These are phyloP conservation scores for Steinernema feltiae DNA, from an alignment of 1,140 invertebrate genomes.

Conservation along the genomic window DNA sequence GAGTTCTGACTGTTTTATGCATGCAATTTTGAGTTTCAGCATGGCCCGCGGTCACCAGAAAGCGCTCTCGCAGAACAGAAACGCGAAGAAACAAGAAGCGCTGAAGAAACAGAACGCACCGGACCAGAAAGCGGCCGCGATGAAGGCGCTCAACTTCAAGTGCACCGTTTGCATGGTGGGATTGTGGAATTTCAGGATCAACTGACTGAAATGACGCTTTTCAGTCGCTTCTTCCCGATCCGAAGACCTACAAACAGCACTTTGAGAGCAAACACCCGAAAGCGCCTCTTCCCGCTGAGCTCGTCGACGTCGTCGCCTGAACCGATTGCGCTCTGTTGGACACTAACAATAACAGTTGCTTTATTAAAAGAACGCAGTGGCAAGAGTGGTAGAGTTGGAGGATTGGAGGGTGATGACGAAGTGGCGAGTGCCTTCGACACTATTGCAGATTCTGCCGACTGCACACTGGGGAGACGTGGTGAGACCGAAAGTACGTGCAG, in stretches of 20 bases:
- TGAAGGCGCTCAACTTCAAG: constrained; percentile 80
- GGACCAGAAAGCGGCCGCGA: constrained; percentile 92
- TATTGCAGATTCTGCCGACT: no score
- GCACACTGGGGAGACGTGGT: no score
- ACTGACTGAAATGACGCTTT: constrained; percentile 51
- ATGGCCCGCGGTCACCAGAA: constrained; percentile 99
- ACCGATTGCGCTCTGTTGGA: no score
- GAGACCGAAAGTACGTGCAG: no score
- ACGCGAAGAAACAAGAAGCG: constrained; percentile 82
- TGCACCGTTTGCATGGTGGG: constrained; percentile 89
- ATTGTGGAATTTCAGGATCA: constrained; percentile 16
- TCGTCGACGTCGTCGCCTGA: constrained; percentile 70
- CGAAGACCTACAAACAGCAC: constrained; percentile 98
- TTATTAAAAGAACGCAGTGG: no score
- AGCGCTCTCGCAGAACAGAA: constrained; percentile 91
- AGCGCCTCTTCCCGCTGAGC: constrained; percentile 80
- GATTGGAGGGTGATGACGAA: no score
- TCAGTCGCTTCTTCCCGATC: constrained; percentile 96
- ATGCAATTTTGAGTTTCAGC: no score
- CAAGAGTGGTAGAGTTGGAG: no score
- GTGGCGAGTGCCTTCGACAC: no score
- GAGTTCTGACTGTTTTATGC: no score
- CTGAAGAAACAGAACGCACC: constrained; percentile 70
- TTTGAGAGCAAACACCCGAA: constrained; percentile 99
- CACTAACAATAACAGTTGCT: no score